Conservation (phyloP, 53 echinoderm and acorn worm species). For the Holothuria leucospilota region DNA sequence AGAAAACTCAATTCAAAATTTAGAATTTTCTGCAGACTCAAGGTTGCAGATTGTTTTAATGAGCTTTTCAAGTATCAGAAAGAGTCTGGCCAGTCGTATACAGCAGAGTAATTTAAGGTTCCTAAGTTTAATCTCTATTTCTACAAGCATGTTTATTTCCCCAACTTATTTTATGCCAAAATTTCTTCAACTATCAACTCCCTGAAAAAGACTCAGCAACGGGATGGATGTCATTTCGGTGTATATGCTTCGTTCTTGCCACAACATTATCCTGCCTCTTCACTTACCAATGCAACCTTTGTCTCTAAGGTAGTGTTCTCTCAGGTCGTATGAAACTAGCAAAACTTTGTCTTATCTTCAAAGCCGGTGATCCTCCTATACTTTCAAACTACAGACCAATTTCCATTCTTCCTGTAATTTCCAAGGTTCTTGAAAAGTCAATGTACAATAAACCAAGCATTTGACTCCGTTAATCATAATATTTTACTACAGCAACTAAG, state of each 20-base stretch:
- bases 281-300: not conserved
- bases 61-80: too few relatives aligned
- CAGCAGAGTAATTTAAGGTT: not conserved
- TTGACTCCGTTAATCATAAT: not conserved
- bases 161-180: not conserved
- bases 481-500: too few relatives aligned
- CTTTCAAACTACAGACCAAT: slow-evolving; percentile 15
- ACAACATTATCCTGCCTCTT: not conserved
- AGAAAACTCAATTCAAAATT: too few relatives aligned
- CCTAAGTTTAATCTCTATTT: not conserved
- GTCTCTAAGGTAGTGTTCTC: not conserved
- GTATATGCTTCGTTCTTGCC: not conserved
- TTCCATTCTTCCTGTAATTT: not conserved
- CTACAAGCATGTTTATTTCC: not conserved
- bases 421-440: not conserved
- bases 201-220: not conserved
- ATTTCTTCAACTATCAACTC: not conserved
- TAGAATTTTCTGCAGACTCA: too few relatives aligned
- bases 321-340: not conserved
- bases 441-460: not conserved
- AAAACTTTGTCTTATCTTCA: not conserved
- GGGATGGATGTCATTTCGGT: not conserved
- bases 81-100: not conserved
- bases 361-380: slow-evolving; percentile 1
- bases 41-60: too few relatives aligned